phyloP scores from a whole-genome alignment of 2,888 invertebrate genomes.

The Tetropium fuscum region DNA sequence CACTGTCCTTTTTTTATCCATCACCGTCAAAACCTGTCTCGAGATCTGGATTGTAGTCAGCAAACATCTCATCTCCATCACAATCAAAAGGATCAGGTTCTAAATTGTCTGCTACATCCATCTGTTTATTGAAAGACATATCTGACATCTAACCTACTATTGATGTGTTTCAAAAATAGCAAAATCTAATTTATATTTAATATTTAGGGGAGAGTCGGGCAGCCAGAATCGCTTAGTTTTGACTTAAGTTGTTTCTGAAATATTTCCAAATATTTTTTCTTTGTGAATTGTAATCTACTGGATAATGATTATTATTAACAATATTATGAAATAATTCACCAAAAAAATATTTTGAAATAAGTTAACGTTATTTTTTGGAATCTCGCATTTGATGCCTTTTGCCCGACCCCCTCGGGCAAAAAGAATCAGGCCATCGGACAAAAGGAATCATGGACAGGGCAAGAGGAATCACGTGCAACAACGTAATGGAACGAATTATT shows the following conservation, averaged over 20 bases:
- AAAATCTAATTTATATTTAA: too few species aligned
- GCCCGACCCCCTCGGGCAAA: conserved; percentile 19
- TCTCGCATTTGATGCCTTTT: conserved; percentile 3
- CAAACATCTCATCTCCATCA: too few species aligned
- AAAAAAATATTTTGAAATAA: background rate
- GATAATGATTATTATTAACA: background rate
- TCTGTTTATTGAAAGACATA: too few species aligned
- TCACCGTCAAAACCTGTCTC: too few species aligned
- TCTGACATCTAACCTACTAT: too few species aligned
- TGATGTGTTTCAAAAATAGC: too few species aligned
- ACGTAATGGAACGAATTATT: background rate
- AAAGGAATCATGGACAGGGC: conserved; percentile 4
- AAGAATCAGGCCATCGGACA: conserved; percentile 11
- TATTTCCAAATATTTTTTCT: background rate
- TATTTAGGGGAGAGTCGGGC: conserved; percentile 5
- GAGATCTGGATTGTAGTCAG: too few species aligned
- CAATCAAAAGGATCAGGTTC: too few species aligned
- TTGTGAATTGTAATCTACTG: background rate
- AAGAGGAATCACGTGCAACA: background rate
- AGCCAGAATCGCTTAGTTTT: conserved; percentile 11
- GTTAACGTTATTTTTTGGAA: background rate
- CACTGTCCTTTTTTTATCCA: too few species aligned
- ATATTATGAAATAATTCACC: background rate
- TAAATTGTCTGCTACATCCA: too few species aligned
- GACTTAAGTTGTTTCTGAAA: background rate